Percentiles rank a stretch among this genome's conserved stretches.
phyloP scores from a whole-genome alignment of 2,113 vertebrate genomes.

The Halichoerus grypus region DNA sequence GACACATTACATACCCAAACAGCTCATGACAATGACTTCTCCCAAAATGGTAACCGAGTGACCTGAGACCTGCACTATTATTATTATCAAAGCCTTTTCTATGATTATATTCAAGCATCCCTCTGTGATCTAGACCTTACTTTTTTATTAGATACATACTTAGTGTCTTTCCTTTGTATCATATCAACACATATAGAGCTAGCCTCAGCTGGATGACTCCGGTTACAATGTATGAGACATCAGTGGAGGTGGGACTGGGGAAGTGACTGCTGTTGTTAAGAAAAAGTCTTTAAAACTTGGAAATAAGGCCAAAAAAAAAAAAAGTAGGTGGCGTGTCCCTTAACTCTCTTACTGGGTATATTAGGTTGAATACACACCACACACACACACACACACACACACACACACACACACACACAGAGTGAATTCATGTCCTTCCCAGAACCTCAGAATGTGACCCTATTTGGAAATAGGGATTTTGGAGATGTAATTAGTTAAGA shows the following conservation, averaged over 20 bases:
- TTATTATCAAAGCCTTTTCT: neutral
- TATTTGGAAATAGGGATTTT: neutral
- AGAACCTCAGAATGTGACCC: neutral
- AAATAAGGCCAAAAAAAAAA: neutral
- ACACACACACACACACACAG: neutral
- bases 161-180: neutral
- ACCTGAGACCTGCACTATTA: neutral
- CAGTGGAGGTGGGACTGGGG: neutral
- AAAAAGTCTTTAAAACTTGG: conserved; percentile 35
- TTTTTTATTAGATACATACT: neutral
- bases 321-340: neutral
- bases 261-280: neutral
- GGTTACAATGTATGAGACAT: neutral
- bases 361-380: neutral
- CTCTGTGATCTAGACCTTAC: neutral
- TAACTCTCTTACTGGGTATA: neutral
- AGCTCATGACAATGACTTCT: neutral
- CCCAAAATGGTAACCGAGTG: neutral
- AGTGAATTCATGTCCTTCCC: neutral
- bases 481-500: neutral
- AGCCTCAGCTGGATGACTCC: neutral
- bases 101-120: neutral
- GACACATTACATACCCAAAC: neutral
- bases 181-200: neutral
- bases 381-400: neutral